phyloP scores from a whole-genome alignment of 2,888 invertebrate species.

The Seira musarum region DNA sequence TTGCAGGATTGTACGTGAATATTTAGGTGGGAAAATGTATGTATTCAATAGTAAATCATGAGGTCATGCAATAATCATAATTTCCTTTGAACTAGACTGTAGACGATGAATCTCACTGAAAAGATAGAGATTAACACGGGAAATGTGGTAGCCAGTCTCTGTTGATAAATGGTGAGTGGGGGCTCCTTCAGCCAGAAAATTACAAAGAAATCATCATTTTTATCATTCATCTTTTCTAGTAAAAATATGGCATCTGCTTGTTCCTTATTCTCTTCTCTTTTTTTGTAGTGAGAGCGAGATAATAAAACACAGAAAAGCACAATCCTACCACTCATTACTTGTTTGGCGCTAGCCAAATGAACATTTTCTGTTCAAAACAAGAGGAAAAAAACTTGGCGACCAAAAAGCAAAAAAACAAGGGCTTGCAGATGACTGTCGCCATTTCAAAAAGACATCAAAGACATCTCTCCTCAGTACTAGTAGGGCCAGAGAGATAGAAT shows the following conservation, averaged over 20 bases:
- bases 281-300: too few relatives aligned
- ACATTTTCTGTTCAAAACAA: not conserved
- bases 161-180: not conserved
- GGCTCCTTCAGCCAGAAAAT: conserved; percentile 51
- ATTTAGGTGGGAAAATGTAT: too few relatives aligned
- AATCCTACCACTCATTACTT: not conserved
- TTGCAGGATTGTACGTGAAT: too few relatives aligned
- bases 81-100: conserved; percentile 44
- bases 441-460: conserved; percentile 47
- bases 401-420: conserved; percentile 33
- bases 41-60: too few relatives aligned
- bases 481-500: not conserved
- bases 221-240: conserved; percentile 8
- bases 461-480: too few relatives aligned
- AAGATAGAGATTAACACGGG: conserved; percentile 50
- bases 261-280: too few relatives aligned
- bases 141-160: conserved; percentile 43
- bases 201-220: conserved; percentile 49
- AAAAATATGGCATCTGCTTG: not conserved
- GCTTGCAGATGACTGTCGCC: conserved; percentile 47
- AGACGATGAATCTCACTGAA: conserved; percentile 36
- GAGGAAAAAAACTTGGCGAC: not conserved
- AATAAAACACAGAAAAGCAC: not conserved
- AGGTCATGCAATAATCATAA: too few relatives aligned
- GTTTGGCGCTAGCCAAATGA: not conserved